Conservation (phyloP, 92 coral and sea anemone genomes). For the Heliopora coerulea region DNA sequence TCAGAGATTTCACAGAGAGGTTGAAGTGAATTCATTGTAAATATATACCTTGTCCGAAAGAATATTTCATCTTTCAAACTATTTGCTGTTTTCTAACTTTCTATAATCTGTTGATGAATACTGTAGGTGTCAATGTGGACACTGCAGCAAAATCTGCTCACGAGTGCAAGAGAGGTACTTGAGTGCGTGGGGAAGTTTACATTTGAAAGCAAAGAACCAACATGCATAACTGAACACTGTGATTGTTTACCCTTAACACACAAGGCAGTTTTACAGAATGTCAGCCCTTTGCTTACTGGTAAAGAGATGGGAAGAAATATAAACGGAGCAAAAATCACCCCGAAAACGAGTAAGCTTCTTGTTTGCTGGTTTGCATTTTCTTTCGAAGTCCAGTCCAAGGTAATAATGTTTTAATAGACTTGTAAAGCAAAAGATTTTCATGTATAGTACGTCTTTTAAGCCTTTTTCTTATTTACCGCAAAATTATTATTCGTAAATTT, state of each 20-base stretch:
- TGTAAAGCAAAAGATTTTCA: no score
- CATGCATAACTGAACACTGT: slow-evolving; percentile 27
- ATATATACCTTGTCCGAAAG: background rate
- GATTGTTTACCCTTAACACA: slow-evolving; percentile 16
- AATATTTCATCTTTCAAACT: background rate
- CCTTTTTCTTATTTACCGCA: no score
- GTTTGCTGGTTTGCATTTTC: no score
- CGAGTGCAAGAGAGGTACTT: slow-evolving; percentile 35
- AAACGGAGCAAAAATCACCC: slow-evolving; percentile 1
- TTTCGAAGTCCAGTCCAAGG: no score
- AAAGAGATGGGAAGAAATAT: slow-evolving; percentile 10
- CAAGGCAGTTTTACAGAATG: slow-evolving; percentile 11
- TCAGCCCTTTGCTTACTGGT: slow-evolving; percentile 16
- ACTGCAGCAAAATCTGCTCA: slow-evolving; percentile 32
- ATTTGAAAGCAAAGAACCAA: slow-evolving; percentile 20
- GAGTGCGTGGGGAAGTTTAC: slow-evolving; percentile 28
- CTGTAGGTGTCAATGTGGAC: slow-evolving; percentile 44
- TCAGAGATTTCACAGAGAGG: slow-evolving; percentile 9
- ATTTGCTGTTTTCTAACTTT: background rate
- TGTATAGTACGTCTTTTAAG: no score
- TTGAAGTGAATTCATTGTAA: slow-evolving; percentile 29
- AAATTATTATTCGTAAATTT: no score
- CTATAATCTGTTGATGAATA: background rate
- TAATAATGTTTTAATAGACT: no score
- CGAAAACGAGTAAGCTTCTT: slow-evolving; percentile 32